Evolutionary conservation across 2,888 invertebrate species (phyloP), one percentile per base, ranked within the genome.

Genomic region (Diloba caeruleocephala): DNA sequence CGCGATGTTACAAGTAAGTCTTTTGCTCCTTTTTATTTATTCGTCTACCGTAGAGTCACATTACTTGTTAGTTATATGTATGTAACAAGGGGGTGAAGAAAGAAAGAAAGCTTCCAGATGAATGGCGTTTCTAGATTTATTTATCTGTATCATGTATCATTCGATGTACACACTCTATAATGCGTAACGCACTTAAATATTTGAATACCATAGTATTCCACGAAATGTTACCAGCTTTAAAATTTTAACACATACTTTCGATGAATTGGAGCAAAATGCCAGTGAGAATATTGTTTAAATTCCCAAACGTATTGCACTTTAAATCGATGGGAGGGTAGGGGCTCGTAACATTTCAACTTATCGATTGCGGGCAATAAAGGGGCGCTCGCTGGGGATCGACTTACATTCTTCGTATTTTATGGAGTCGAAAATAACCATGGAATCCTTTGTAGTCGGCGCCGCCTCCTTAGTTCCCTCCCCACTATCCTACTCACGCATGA

Each of bases 321-420:
- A 48, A 37, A 45, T 17, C 29, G 13, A 15, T 6, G 9, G 12
- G 36, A 6, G 23, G 6, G 39, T 26, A 13, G 43, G 46, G 34
- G 23, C 15, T 49, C 54, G 56, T 54, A 52, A 54, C 58, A 54
- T 66, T 57, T 54, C 23, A 50, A 65, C 57, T 57, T 62, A 74
- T 70, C 70, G 76, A 79, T 73, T 71, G 70, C 41, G 63, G 54
- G 60, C 63, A 73, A 75, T 69, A 71, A 66, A 67, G 64, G 50
- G 50, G 52, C 53, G 49, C 59, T 38, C 58, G 39, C 42, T 33
- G 28, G 49, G 74, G 57, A 71, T 67, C 63, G 52, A 65, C 64
- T 60, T 55, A 72, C 75, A 82, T 82, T 84, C 77, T 80, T 68
- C 67, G 74, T 76, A 62, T 65, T 81, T 74, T 78, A 79, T 81